Base-by-base conservation (phyloP, 2,113 vertebrate species). In the Thryonomys swinderianus region DNA sequence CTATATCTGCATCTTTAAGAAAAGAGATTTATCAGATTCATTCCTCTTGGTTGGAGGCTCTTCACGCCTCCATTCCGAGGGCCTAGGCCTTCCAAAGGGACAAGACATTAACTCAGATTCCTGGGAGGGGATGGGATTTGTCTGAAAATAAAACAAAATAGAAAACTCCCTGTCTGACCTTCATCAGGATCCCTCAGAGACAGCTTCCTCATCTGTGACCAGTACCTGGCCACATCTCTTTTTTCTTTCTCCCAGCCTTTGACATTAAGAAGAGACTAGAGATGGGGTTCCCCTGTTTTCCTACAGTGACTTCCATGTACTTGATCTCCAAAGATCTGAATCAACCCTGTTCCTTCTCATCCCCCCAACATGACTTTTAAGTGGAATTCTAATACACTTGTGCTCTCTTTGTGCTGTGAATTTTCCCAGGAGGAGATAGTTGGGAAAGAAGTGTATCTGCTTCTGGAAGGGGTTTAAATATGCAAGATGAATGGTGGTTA, bases 301-400 rank as follows among this genome's bases (percentile, higher is more conserved):
- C 79, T 90, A 25, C 51, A 90, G 59, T 40, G 71, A 82, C 16
- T 17, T 37, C n/a, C 9, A 32, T 14, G 16, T 61, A 5, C 12
- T 89, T 81, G 20, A 91, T 87, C 45, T 73, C 20, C 6, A 85
- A 95, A 11, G 45, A 6, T 88, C 69, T 32, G 13, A 88, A 51
- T 88, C 53, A 88, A 62, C 73, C 12, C 76, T 13, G 14, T 93
- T 82, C 78, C 40, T 25, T 23, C 14, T 90, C 64, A 18, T 30
- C 45, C 62, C 62, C 25, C 34, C 5, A 64, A 10, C 8, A 3
- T 7, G 30, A 80, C 42, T 88, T n/a, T n/a, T 48, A 96, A 92
- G 80, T 17, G 51, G 40, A 83, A 93, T 87, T 81, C 57, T 85
- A 95, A 87, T 84, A 84, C 92, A 85, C 76, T 69, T 97, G 59